Evolutionary conservation across 2,888 invertebrate genomes (phyloP).

Genomic region (Drosophila mettleri): DNA sequence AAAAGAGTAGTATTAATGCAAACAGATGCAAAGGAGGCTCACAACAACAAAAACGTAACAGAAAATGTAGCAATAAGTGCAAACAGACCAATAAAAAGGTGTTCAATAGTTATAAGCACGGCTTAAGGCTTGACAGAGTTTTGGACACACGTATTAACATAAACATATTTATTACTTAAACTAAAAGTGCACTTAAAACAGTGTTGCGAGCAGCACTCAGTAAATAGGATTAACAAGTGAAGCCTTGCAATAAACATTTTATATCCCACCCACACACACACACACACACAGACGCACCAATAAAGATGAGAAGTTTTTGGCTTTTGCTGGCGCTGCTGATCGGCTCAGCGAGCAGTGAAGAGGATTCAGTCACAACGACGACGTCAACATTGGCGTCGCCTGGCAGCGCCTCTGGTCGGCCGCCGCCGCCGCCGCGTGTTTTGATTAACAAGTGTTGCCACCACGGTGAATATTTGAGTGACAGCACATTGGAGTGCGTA

Average conservation of each 20-base stretch:
- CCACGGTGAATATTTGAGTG: slow-evolving; percentile 85
- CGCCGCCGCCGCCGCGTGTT: slow-evolving; percentile 80
- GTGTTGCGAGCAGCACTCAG: slow-evolving; percentile 3
- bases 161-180: neutral
- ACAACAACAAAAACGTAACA: neutral
- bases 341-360: slow-evolving; percentile 15
- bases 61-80: neutral
- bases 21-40: slow-evolving; percentile 9
- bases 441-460: slow-evolving; percentile 87
- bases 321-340: slow-evolving; percentile 30
- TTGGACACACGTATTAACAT: neutral
- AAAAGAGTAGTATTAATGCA: neutral
- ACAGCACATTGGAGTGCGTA: slow-evolving; percentile 82
- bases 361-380: slow-evolving; percentile 7
- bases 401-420: slow-evolving; percentile 33
- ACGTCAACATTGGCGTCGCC: slow-evolving; percentile 15
- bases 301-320: slow-evolving; percentile 28
- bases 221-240: neutral
- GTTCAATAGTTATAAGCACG: neutral
- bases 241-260: neutral
- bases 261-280: neutral
- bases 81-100: neutral
- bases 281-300: neutral
- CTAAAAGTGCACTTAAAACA: slow-evolving; percentile 7
- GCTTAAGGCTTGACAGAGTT: neutral